Percentiles rank a stretch among this genome's conserved stretches.
phyloP scores from a whole-genome alignment of 1,140 invertebrate genomes.

The Bathynomus jamesi region DNA sequence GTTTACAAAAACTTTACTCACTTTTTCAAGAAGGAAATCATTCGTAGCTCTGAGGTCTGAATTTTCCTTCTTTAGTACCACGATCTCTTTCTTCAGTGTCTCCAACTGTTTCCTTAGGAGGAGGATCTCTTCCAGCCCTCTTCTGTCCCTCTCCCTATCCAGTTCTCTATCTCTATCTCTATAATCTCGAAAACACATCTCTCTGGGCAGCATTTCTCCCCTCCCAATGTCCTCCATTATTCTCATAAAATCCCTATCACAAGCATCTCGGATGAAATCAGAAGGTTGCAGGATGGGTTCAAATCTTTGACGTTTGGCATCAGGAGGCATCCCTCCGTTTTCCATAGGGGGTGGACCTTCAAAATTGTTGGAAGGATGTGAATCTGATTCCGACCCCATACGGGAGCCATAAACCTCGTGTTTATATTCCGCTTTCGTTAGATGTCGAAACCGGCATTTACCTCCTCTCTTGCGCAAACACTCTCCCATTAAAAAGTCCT shows the following conservation, averaged over 20 bases:
- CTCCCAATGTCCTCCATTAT: slow-evolving; percentile 17
- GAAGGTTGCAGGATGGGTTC: slow-evolving; percentile 6
- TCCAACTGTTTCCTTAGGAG: slow-evolving; percentile 33
- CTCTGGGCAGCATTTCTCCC: slow-evolving; percentile 11
- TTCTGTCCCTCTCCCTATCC: slow-evolving; percentile 23
- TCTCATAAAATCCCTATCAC: slow-evolving; percentile 18
- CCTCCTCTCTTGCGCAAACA: slow-evolving; percentile 51
- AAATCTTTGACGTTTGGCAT: slow-evolving; percentile 22
- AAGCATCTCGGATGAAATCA: slow-evolving; percentile 5
- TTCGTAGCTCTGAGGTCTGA: slow-evolving; percentile 35
- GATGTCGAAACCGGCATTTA: slow-evolving; percentile 52
- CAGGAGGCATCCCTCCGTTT: slow-evolving; percentile 1
- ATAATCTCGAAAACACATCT: slow-evolving; percentile 24
- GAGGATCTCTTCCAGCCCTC: slow-evolving; percentile 28
- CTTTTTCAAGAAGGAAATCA: slow-evolving; percentile 35
- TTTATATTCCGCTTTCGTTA: slow-evolving; percentile 42
- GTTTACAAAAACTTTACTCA: too few species aligned
- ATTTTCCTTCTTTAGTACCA: slow-evolving; percentile 29
- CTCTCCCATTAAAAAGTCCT: slow-evolving; percentile 65
- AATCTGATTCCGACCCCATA: not conserved
- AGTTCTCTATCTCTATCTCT: slow-evolving; percentile 24
- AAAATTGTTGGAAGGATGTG: not conserved
- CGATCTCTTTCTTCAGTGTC: slow-evolving; percentile 29
- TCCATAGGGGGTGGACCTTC: not conserved
- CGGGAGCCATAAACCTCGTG: slow-evolving; percentile 31